A percentile compares a stretch with the other conserved stretches of the same genome.
phyloP scores from a whole-genome alignment of 2,113 vertebrate genomes.

The Vanacampus margaritifer region DNA sequence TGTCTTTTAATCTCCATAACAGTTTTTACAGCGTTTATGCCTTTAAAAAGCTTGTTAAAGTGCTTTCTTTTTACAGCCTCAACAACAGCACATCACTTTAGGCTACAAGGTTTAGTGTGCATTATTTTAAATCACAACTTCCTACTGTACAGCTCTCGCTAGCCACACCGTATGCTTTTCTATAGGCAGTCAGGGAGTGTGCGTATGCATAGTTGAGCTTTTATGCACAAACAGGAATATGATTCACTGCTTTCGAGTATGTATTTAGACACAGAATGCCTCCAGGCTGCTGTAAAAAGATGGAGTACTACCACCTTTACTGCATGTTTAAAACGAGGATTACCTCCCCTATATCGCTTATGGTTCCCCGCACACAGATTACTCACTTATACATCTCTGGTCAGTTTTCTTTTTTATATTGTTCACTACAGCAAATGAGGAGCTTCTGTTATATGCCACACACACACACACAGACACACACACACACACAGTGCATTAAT shows the following conservation, averaged over 20 bases:
- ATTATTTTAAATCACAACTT: conserved; percentile 42
- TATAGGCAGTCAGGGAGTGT: conserved; percentile 28
- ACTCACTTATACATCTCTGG: conserved; percentile 42
- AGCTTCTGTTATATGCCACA: conserved; percentile 21
- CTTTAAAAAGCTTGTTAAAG: conserved; percentile 56
- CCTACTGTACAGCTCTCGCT: conserved; percentile 40
- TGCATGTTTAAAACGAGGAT: conserved; percentile 60
- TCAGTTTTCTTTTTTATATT: conserved; percentile 25
- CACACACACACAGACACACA: conserved; percentile 27
- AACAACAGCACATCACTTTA: conserved; percentile 50
- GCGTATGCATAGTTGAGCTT: conserved; percentile 23
- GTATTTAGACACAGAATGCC: conserved; percentile 57
- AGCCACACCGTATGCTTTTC: conserved; percentile 20
- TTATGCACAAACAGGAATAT: conserved; percentile 33
- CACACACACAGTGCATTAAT: conserved; percentile 69
- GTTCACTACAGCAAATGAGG: conserved; percentile 27
- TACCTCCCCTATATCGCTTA: conserved; percentile 51
- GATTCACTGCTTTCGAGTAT: conserved; percentile 51
- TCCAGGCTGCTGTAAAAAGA: conserved; percentile 60
- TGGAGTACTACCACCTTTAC: conserved; percentile 65
- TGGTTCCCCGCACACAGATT: conserved; percentile 46
- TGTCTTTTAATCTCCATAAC: conserved; percentile 36
- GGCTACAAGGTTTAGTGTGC: conserved; percentile 26
- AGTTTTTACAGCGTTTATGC: conserved; percentile 50
- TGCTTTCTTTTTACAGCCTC: conserved; percentile 43